Percentiles rank a stretch among this genome's conserved stretches.
Conservation (phyloP, 2,797 vertebrate species). For the Echeneis naucrates region DNA sequence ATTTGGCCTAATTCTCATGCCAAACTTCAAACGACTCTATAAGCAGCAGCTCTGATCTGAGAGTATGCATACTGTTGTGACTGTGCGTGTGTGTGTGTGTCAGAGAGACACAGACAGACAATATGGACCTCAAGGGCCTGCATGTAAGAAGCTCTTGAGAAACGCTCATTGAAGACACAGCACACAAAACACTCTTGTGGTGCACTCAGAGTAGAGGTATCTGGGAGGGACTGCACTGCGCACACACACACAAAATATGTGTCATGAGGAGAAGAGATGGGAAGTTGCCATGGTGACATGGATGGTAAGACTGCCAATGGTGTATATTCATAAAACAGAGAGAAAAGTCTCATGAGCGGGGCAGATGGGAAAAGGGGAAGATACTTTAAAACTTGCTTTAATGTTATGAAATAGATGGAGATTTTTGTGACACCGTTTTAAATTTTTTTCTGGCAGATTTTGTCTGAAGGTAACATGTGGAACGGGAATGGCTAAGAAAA, state of each 20-base stretch:
- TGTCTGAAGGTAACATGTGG: conserved; percentile 12
- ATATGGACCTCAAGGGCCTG: conserved; percentile 50
- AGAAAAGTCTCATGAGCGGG: conserved; percentile 63
- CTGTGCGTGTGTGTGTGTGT: conserved; percentile 21
- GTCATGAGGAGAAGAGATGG: conserved; percentile 49
- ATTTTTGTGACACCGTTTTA: conserved; percentile 32
- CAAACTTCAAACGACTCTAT: conserved; percentile 59
- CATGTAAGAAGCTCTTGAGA: conserved; percentile 62
- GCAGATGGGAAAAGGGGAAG: conserved; percentile 48
- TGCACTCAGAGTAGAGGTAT: conserved; percentile 56
- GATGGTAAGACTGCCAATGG: conserved; percentile 55
- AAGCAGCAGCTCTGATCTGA: conserved; percentile 47
- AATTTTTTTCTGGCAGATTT: conserved; percentile 31
- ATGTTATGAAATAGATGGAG: conserved; percentile 15
- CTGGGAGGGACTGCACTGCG: conserved; percentile 52
- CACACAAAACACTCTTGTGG: conserved; percentile 49
- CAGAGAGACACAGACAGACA: conserved; percentile 31
- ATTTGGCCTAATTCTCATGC: conserved; percentile 56
- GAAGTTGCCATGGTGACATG: conserved; percentile 72
- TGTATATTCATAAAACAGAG: conserved; percentile 77
- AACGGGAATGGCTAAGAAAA: conserved; percentile 12
- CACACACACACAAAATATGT: conserved; percentile 22
- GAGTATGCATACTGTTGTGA: conserved; percentile 24
- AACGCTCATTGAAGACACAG: conserved; percentile 36
- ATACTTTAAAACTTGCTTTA: conserved; percentile 18